Evolutionary conservation across 2,113 vertebrate species (phyloP).

Genomic region (Apistogramma diplotaenia): DNA sequence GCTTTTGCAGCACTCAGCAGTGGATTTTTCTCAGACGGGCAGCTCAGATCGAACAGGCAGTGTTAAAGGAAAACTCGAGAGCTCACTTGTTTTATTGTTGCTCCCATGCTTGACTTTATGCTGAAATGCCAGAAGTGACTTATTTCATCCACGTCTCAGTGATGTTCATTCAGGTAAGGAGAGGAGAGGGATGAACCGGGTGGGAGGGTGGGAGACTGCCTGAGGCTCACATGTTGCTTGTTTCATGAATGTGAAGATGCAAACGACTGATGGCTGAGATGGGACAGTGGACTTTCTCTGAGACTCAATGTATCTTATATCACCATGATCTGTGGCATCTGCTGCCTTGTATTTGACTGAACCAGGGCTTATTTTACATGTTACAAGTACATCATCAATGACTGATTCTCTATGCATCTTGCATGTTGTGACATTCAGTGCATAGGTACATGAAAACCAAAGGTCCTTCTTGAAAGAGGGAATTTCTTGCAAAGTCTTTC

Average conservation of each 20-base stretch:
- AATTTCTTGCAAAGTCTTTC: not conserved
- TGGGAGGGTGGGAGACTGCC: not conserved
- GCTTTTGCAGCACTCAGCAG: not conserved
- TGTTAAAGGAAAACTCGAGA: not conserved
- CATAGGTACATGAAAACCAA: not conserved
- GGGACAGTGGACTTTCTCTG: not conserved
- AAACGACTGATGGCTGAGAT: not conserved
- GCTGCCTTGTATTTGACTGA: not conserved
- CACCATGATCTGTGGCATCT: not conserved
- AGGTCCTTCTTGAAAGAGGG: not conserved
- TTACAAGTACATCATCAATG: not conserved
- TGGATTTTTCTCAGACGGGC: slow-evolving; percentile 30
- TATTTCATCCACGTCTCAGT: slow-evolving; percentile 56
- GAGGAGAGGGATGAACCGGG: not conserved
- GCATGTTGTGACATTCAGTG: not conserved
- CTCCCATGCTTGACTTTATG: slow-evolving; percentile 45
- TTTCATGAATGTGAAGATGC: slow-evolving; percentile 20
- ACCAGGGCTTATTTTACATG: not conserved
- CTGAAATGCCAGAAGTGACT: slow-evolving; percentile 76
- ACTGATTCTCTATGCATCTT: not conserved
- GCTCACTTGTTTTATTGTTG: slow-evolving; percentile 28
- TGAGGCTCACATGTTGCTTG: slow-evolving; percentile 37
- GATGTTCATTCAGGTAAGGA: slow-evolving; percentile 75
- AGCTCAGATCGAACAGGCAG: slow-evolving; percentile 8
- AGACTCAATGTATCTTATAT: not conserved